Evolutionary conservation across 2,888 invertebrate species (phyloP).

Genomic region (Hydriomena furcata): DNA sequence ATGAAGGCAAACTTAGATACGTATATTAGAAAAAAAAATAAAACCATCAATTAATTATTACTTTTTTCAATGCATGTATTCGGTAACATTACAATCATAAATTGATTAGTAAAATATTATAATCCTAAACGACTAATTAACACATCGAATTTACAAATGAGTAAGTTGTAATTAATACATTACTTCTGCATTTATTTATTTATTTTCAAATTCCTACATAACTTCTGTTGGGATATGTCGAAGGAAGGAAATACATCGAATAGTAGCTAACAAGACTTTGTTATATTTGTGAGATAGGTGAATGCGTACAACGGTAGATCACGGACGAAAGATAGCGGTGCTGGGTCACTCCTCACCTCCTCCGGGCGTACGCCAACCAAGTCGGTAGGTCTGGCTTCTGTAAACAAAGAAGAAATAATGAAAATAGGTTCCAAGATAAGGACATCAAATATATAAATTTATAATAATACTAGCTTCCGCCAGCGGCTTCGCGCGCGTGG

Average conservation of each 20-base stretch:
- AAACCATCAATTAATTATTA: slow-evolving; percentile 63
- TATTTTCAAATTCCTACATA: not conserved
- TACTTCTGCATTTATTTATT: no score
- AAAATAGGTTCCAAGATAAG: no score
- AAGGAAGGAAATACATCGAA: slow-evolving; percentile 27
- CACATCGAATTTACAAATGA: slow-evolving; percentile 22
- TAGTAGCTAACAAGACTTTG: slow-evolving; percentile 28
- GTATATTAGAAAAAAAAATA: slow-evolving; percentile 45
- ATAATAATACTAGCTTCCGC: no score
- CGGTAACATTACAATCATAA: slow-evolving; percentile 63
- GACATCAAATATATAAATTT: no score
- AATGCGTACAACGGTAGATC: slow-evolving; percentile 66
- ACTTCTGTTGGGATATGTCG: slow-evolving; percentile 5
- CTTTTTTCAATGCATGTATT: slow-evolving; percentile 79
- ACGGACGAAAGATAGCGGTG: slow-evolving; percentile 55
- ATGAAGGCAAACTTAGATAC: no score
- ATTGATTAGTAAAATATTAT: slow-evolving; percentile 34
- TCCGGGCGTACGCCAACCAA: slow-evolving; percentile 94
- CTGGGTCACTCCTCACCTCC: slow-evolving; percentile 92
- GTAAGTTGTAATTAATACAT: no score
- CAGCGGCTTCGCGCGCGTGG: no score
- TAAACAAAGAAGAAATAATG: slow-evolving; percentile 40
- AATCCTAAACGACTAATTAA: slow-evolving; percentile 22
- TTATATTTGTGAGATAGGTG: slow-evolving; percentile 66
- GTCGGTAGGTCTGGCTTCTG: slow-evolving; percentile 78